Conservation (phyloP, 2,888 invertebrate species). For the Dicyrtoma fusca region DNA sequence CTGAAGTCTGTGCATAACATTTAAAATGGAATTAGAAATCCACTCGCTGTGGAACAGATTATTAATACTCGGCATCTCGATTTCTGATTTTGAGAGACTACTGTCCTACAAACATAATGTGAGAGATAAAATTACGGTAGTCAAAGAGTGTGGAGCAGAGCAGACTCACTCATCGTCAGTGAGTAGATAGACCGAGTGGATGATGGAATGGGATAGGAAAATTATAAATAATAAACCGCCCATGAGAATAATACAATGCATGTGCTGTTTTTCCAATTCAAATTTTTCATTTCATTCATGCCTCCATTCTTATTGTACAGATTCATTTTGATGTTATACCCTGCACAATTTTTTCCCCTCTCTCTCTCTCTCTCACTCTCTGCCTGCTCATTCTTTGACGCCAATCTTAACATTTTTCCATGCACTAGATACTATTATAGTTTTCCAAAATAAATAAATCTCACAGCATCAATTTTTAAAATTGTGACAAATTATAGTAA, state of each 20-base stretch:
- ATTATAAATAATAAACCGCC: background rate
- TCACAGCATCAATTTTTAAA: no score
- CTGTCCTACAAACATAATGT: conserved; percentile 32
- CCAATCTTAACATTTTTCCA: no score
- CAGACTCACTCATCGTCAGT: no score
- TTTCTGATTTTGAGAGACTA: conserved; percentile 13
- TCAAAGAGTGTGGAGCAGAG: no score
- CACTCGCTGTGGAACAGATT: conserved; percentile 35
- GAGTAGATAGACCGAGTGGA: no score
- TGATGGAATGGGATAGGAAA: no score
- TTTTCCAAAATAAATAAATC: no score
- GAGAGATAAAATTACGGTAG: conserved; percentile 20
- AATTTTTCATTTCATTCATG: no score
- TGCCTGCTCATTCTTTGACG: background rate
- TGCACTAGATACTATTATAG: no score
- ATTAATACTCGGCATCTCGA: conserved; percentile 28
- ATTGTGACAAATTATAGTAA: no score
- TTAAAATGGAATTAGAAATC: conserved; percentile 26
- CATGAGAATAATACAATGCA: background rate
- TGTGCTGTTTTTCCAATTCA: no score
- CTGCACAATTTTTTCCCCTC: background rate
- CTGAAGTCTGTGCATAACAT: background rate
- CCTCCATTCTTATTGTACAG: background rate
- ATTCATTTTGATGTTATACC: background rate
- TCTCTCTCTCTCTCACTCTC: background rate